A percentile compares a stretch with the other conserved stretches of the same genome.
phyloP scores from a whole-genome alignment of 37 sponge, comb jelly and placozoan species.

The Eunapius fragilis region DNA sequence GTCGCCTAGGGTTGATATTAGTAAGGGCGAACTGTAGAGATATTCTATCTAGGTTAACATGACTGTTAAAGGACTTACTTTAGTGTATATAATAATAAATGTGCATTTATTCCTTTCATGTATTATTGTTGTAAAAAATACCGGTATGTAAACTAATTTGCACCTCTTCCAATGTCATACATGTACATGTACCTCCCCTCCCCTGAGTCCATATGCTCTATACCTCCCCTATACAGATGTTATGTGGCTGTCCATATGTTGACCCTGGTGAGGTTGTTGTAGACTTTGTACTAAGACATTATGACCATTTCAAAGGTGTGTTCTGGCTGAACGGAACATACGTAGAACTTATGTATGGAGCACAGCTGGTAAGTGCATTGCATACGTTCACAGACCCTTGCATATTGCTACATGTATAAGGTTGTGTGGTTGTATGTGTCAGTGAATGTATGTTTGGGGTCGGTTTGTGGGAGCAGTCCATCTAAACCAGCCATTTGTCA shows the following conservation, averaged over 20 bases:
- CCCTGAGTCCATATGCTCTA: background rate
- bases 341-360: slow-evolving; percentile 21
- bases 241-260: slow-evolving; percentile 33
- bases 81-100: no score
- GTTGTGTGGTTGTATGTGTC: background rate
- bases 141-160: no score
- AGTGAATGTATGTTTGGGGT: no score
- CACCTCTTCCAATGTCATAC: background rate
- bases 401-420: background rate
- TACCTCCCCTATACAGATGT: slow-evolving; percentile 12
- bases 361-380: background rate
- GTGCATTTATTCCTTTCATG: no score
- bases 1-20: no score
- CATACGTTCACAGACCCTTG: background rate
- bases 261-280: slow-evolving; percentile 36
- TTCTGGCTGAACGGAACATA: slow-evolving; percentile 26
- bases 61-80: no score
- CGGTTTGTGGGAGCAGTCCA: no score
- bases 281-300: slow-evolving; percentile 26
- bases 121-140: no score
- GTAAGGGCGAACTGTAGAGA: no score
- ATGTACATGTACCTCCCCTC: no score
- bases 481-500: no score
- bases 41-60: no score
- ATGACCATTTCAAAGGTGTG: slow-evolving; percentile 44